Percentiles rank a stretch among this genome's conserved stretches.
Conservation (phyloP, 2,797 vertebrate species). For the Channallabes apus region DNA sequence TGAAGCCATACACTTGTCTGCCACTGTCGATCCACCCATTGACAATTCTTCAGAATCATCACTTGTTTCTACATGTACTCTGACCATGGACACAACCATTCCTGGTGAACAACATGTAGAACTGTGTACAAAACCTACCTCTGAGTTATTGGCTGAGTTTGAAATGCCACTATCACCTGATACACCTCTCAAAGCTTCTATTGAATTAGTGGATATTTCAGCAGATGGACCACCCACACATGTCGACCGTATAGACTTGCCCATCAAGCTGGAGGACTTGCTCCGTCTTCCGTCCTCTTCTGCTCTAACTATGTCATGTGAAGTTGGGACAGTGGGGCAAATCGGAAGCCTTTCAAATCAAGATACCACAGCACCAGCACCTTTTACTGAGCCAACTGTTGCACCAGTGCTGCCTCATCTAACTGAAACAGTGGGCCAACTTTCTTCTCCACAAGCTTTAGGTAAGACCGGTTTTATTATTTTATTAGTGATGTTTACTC, state of each 20-base stretch:
- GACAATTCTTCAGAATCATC: background rate
- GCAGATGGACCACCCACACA: background rate
- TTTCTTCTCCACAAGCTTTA: constrained; percentile 38
- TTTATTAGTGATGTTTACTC: background rate
- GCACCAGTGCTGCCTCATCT: constrained; percentile 7
- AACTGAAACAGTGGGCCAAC: constrained; percentile 43
- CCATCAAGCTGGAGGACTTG: constrained; percentile 32
- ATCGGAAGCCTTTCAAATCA: background rate
- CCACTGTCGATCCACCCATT: constrained; percentile 18
- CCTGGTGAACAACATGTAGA: constrained; percentile 23
- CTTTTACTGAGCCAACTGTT: constrained; percentile 2
- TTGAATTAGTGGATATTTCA: background rate
- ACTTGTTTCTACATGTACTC: background rate
- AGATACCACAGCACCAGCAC: constrained; percentile 1
- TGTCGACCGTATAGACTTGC: constrained; percentile 41
- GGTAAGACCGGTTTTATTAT: constrained; percentile 18
- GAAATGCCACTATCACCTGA: background rate
- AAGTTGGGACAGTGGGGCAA: background rate
- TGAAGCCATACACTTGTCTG: constrained; percentile 35
- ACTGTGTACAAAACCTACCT: background rate
- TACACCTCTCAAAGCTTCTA: background rate
- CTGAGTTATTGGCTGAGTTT: background rate
- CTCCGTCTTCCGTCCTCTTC: background rate
- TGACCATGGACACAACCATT: constrained; percentile 14
- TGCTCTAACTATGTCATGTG: background rate